Evolutionary conservation across 1,140 invertebrate genomes (phyloP).

Genomic region (Thaumetopoea pityocampa): DNA sequence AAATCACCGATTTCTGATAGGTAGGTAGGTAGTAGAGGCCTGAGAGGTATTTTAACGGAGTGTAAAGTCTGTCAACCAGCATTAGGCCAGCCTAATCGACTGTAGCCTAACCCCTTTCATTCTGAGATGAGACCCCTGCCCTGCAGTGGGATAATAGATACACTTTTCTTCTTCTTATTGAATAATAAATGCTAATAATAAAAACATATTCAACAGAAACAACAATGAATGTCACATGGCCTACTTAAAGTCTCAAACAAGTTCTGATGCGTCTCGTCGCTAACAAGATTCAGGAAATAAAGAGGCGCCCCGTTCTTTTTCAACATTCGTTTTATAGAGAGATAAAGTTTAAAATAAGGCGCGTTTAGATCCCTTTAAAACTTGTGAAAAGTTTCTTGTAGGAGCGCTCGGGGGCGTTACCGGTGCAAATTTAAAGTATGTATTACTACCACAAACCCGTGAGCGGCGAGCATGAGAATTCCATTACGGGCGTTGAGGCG

Average conservation of each 20-base stretch:
- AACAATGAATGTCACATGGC: background rate
- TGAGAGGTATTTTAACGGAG: no score
- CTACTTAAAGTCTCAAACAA: constrained; percentile 3
- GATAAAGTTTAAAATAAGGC: constrained; percentile 38
- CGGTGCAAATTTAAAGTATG: constrained; percentile 66
- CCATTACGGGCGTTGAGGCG: constrained; percentile 55
- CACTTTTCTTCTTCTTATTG: no score
- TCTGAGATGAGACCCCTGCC: no score
- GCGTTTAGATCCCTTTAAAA: constrained; percentile 51
- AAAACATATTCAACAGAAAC: no score
- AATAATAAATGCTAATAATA: constrained; percentile 4
- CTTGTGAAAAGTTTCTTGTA: constrained; percentile 46
- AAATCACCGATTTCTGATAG: no score
- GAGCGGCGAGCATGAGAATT: constrained; percentile 58
- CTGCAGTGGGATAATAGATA: no score
- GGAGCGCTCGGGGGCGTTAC: constrained; percentile 39
- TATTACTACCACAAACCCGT: constrained; percentile 56
- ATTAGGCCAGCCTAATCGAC: no score
- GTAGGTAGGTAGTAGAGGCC: no score
- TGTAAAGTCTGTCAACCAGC: no score
- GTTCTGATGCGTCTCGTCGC: constrained; percentile 5
- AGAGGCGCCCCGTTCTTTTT: constrained; percentile 16
- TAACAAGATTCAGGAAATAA: constrained; percentile 18
- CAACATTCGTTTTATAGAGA: constrained; percentile 17
- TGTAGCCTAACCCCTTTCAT: no score